These are phyloP conservation scores for Ochotona princeps DNA, from an alignment of 2,113 vertebrate genomes.

Conservation along the genomic window DNA sequence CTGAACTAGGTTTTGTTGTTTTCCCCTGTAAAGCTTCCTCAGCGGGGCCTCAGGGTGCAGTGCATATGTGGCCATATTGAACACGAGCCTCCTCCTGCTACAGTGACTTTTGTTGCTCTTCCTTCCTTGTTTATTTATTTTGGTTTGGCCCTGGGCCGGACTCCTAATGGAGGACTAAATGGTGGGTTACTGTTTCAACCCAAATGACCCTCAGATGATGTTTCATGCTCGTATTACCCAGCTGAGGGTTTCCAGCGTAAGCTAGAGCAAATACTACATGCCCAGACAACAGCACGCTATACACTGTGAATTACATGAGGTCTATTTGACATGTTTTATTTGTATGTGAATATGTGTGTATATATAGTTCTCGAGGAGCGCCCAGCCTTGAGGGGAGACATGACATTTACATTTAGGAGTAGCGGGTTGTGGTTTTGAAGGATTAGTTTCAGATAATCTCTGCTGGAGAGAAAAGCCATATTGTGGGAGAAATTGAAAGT, in stretches of 20 bases:
- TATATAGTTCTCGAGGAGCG: background rate
- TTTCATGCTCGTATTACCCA: conserved; percentile 52
- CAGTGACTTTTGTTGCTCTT: background rate
- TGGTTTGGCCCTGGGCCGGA: conserved; percentile 39
- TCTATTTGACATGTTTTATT: background rate
- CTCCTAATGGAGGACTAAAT: background rate
- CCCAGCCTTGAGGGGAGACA: background rate
- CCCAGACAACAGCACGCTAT: background rate
- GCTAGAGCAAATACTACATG: background rate
- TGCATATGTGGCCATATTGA: conserved; percentile 39
- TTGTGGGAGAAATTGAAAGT: conserved; percentile 17
- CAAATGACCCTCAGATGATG: conserved; percentile 43
- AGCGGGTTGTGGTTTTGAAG: background rate
- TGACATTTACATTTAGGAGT: background rate
- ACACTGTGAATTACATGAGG: background rate
- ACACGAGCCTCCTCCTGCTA: background rate
- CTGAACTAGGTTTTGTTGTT: conserved; percentile 6
- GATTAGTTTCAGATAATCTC: conserved; percentile 31
- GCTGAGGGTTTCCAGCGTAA: conserved; percentile 18
- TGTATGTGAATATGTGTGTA: too few relatives aligned
- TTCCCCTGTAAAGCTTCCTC: background rate
- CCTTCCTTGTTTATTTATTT: background rate
- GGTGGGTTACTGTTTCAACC: conserved; percentile 53
- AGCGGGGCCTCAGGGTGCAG: conserved; percentile 6
- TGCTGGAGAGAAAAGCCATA: conserved; percentile 23